Percentiles rank a stretch among this genome's conserved stretches.
phyloP scores from a whole-genome alignment of 2,888 invertebrate genomes.

The Tetrapedia diversipes region DNA sequence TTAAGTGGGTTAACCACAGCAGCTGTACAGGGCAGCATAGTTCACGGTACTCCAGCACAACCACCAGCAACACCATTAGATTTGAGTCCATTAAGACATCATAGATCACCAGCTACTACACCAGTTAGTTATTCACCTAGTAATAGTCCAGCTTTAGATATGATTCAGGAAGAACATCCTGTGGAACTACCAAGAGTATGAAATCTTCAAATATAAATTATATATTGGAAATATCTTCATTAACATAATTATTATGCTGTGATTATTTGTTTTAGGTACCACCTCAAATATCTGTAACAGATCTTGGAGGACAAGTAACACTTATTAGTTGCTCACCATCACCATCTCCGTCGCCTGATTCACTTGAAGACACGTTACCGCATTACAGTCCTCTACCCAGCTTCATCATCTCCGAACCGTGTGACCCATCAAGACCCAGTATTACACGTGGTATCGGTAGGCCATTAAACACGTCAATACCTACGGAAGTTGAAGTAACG shows the following conservation, averaged over 20 bases:
- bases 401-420: conserved; percentile 89
- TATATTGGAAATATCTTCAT: background rate
- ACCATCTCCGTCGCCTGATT: conserved; percentile 83
- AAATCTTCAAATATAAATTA: conserved; percentile 12
- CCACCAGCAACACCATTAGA: conserved; percentile 85
- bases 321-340: conserved; percentile 90
- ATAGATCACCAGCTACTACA: conserved; percentile 82
- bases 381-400: conserved; percentile 80
- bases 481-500: conserved; percentile 87
- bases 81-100: conserved; percentile 82
- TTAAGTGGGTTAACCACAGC: conserved; percentile 90
- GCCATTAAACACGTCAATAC: conserved; percentile 76
- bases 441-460: conserved; percentile 91
- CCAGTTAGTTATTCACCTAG: conserved; percentile 83
- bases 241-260: background rate
- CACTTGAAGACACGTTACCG: conserved; percentile 78
- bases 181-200: conserved; percentile 80
- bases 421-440: conserved; percentile 89
- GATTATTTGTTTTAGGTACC: conserved; percentile 76
- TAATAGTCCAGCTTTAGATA: conserved; percentile 88
- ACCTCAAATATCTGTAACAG: conserved; percentile 96
- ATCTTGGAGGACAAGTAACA: conserved; percentile 93
- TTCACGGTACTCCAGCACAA: conserved; percentile 88
- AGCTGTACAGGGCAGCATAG: conserved; percentile 87
- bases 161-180: conserved; percentile 90